These are phyloP conservation scores for Tipula lateralis DNA, from an alignment of 2,888 invertebrate species.

Conservation along the genomic window DNA sequence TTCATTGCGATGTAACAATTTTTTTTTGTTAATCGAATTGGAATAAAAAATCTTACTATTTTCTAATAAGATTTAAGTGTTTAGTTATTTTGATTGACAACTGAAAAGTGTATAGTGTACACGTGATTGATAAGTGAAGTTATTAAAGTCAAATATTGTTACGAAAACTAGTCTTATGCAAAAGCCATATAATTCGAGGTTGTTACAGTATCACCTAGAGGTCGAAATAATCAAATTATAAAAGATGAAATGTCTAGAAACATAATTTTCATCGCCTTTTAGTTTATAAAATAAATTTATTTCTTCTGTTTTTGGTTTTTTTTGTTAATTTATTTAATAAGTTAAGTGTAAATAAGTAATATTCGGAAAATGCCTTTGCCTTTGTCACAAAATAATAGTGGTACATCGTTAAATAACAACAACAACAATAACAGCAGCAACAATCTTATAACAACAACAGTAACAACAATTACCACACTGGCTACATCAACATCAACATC, in stretches of 20 bases:
- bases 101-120: not conserved
- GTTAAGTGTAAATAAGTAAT: not conserved
- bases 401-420: not conserved
- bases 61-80: not conserved
- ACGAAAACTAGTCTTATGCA: not conserved
- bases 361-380: not conserved
- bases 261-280: not conserved
- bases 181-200: not conserved
- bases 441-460: conserved; percentile 19
- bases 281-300: not conserved
- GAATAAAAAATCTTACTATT: not conserved
- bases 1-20: conserved; percentile 12
- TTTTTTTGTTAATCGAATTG: not conserved
- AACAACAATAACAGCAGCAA: not conserved
- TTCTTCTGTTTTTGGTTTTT: not conserved
- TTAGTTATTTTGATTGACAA: not conserved
- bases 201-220: conserved; percentile 24
- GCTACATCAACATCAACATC: conserved; percentile 2
- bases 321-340: not conserved
- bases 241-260: conserved; percentile 14
- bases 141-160: not conserved
- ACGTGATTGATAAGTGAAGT: not conserved
- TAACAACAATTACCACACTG: conserved; percentile 24
- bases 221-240: conserved; percentile 19
- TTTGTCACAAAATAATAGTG: not conserved